Base-by-base conservation (phyloP, 2,113 vertebrate genomes). In the Setophaga petechia region DNA sequence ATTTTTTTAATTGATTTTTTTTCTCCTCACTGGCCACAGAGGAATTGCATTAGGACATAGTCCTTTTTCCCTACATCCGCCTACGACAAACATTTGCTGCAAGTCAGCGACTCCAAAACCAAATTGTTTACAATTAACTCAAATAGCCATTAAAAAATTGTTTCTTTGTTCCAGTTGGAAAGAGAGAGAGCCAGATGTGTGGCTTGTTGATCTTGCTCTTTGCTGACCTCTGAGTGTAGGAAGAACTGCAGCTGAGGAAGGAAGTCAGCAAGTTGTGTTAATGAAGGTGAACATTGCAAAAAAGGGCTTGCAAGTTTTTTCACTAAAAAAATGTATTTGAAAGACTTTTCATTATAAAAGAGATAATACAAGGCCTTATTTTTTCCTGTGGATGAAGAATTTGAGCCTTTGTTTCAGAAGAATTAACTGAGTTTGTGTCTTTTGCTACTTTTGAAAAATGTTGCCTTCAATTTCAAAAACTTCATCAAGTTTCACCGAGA, bases 61-160 rank as follows among this genome's bases (percentile, higher is more conserved):
- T 59, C 84, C 75, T 96, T 87, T 52, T 86, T 80, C 87, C 84
- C 77, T 84, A 63, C 94, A 94, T 93, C 93, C 92, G 82, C 94
- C 94, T 96, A 94, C 67, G 1, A 92, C 82, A 96, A 94, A 93
- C 92, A 97, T 95, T 95, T 86, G 94, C 84, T 95, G 79, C 92
- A 93, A 91, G 85, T 93, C 93, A 94, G 82, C 1, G 44, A 90
- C 90, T 96, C 93, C 84, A 86, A 93, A 95, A 67, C 68, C 93
- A 97, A 96, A 96, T 93, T 97, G 94, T 97, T 96, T 95, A 97
- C 88, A 95, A 96, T 97, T 95, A 96, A 95, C 72, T 96, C 59
- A 75, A 96, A 96, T 72, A 97, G 57, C 44, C 61, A 91, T 95
- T 91, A 84, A 94, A 96, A 97, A 93, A 75, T 68, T 47, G 85